phyloP scores from a whole-genome alignment of 2,113 vertebrate species.

The Cnemophilus loriae region DNA sequence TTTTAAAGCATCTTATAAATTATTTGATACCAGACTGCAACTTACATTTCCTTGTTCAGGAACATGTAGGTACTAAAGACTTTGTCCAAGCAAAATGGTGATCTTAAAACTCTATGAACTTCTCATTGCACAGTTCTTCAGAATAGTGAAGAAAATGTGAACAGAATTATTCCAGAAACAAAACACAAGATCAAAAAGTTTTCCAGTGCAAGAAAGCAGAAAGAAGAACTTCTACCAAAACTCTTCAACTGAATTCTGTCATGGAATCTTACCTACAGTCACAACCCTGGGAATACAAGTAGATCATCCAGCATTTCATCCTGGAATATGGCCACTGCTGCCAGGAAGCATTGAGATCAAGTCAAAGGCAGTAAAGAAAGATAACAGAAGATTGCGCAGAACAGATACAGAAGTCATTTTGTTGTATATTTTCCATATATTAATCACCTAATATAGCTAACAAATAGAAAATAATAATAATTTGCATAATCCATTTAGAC shows the following conservation, averaged over 20 bases:
- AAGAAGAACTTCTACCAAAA: neutral
- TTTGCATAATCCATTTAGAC: neutral
- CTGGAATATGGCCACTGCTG: neutral
- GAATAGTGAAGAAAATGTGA: neutral
- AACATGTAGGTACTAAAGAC: neutral
- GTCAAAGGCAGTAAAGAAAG: neutral
- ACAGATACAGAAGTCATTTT: neutral
- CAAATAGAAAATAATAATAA: neutral
- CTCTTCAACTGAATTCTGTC: neutral
- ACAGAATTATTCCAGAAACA: neutral
- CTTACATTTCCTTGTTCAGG: neutral
- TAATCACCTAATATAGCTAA: neutral
- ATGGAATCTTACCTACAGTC: neutral
- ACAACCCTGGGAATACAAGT: neutral
- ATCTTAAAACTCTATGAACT: neutral
- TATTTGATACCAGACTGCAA: neutral
- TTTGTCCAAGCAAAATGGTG: neutral
- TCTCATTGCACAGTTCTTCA: neutral
- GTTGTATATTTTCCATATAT: neutral
- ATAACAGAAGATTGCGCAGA: neutral
- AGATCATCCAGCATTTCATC: neutral
- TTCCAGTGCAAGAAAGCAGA: neutral
- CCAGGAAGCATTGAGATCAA: neutral
- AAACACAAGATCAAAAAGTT: neutral
- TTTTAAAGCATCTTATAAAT: conserved; percentile 2